Conservation (phyloP, 2,797 vertebrate genomes). For the Hydrolagus colliei region DNA sequence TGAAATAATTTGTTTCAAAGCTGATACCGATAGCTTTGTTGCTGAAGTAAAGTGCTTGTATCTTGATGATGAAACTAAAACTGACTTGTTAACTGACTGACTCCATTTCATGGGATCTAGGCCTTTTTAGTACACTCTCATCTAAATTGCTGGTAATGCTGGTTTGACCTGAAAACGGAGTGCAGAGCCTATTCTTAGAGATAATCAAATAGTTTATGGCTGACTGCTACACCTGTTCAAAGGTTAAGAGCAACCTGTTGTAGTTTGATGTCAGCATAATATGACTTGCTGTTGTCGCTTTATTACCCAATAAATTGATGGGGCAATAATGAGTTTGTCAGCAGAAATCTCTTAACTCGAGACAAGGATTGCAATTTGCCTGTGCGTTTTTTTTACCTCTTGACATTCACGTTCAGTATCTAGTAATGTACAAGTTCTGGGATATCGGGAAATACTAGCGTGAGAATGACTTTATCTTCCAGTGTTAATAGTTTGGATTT, state of each 20-base stretch:
- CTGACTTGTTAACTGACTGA: neutral
- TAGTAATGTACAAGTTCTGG: neutral
- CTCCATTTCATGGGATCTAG: neutral
- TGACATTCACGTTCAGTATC: neutral
- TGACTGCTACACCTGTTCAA: constrained; percentile 37
- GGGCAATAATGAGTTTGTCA: constrained; percentile 19
- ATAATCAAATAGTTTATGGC: neutral
- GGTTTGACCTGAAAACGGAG: neutral
- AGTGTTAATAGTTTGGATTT: neutral
- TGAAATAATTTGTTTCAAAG: neutral
- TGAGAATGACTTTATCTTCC: neutral
- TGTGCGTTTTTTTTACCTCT: neutral
- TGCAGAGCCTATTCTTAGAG: neutral
- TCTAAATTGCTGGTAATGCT: neutral
- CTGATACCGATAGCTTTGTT: neutral
- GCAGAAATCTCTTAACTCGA: neutral
- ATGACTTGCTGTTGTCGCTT: neutral
- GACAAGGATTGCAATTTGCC: neutral
- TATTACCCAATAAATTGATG: neutral
- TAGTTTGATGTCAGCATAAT: constrained; percentile 31
- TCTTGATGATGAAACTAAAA: neutral
- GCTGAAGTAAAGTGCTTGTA: neutral
- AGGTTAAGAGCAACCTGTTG: constrained; percentile 41
- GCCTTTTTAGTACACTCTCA: neutral
- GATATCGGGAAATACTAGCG: neutral